phyloP scores from a whole-genome alignment of 2,113 vertebrate genomes.

The Hippopotamus amphibius region DNA sequence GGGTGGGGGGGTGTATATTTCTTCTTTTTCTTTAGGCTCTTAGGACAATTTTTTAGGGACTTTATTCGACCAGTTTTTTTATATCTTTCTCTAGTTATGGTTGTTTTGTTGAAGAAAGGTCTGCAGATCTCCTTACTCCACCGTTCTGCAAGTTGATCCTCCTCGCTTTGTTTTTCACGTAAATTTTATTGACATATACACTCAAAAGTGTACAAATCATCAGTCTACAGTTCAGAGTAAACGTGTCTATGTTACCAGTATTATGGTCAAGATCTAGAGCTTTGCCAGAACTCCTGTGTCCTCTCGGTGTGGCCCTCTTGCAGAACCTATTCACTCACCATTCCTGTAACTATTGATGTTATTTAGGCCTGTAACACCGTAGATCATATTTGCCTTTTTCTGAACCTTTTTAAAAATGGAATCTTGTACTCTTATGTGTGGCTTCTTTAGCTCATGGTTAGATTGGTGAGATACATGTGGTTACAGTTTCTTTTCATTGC shows the following conservation, averaged over 20 bases:
- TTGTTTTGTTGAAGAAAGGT: not conserved
- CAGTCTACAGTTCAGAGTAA: not conserved
- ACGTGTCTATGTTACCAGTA: not conserved
- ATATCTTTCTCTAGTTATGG: not conserved
- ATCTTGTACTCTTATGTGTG: not conserved
- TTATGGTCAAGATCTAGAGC: not conserved
- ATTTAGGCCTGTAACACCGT: not conserved
- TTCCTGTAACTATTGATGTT: not conserved
- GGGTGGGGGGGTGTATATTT: not conserved
- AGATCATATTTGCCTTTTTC: not conserved
- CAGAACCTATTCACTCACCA: not conserved
- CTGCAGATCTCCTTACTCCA: not conserved
- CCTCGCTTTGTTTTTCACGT: not conserved
- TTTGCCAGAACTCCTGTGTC: not conserved
- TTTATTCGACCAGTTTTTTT: not conserved
- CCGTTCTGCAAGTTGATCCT: not conserved
- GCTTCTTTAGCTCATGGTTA: not conserved
- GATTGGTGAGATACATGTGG: not conserved
- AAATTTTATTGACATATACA: not conserved
- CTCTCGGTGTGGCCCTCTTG: not conserved
- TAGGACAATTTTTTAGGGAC: not conserved
- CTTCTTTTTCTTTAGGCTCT: too few species aligned
- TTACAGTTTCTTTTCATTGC: not conserved
- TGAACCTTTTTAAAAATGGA: not conserved
- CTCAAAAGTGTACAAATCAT: not conserved